A percentile compares a stretch with the other conserved stretches of the same genome.
Evolutionary conservation across 2,113 vertebrate genomes (phyloP).

Genomic region (Excalfactoria chinensis): DNA sequence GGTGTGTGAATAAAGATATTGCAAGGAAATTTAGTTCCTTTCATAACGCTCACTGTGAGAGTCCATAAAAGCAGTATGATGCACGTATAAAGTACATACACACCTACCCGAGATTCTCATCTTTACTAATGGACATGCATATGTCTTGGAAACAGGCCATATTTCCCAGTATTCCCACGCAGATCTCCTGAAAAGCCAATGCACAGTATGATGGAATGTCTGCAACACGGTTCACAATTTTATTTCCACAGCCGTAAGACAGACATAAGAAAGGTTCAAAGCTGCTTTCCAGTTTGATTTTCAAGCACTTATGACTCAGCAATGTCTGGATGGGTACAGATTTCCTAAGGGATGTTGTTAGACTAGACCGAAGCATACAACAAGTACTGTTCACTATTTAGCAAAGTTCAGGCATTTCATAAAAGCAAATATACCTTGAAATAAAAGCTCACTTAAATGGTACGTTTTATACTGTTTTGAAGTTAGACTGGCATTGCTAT

Average conservation of each 20-base stretch:
- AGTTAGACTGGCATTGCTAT: background rate
- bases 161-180: slow-evolving; percentile 96
- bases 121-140: slow-evolving; percentile 88
- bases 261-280: background rate
- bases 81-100: background rate
- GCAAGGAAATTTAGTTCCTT: background rate
- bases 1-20: background rate
- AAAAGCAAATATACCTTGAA: background rate
- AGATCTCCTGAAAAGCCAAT: slow-evolving; percentile 89
- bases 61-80: background rate
- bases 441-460: background rate
- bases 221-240: background rate
- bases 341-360: background rate
- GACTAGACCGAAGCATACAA: background rate
- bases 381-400: background rate
- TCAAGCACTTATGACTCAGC: background rate
- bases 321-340: background rate
- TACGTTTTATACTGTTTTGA: background rate
- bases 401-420: background rate
- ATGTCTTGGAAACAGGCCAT: slow-evolving; percentile 95
- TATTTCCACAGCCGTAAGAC: background rate
- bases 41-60: fast-evolving
- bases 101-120: slow-evolving; percentile 89
- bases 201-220: background rate
- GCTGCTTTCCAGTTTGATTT: background rate